Conservation (phyloP, 1,140 invertebrate genomes). For the Yoshiicerus persimilis region DNA sequence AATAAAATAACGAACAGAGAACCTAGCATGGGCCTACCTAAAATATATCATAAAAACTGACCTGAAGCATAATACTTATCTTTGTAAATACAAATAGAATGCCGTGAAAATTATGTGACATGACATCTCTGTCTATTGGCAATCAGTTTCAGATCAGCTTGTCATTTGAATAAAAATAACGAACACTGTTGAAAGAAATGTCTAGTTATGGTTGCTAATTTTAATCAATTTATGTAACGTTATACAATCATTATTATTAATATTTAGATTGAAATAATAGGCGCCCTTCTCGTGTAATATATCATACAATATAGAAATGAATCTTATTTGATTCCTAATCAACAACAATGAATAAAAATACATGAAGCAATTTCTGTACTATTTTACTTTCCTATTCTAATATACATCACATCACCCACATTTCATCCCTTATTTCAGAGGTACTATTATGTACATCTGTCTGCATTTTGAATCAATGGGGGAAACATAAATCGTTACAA, state of each 20-base stretch:
- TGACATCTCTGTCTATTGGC: neutral
- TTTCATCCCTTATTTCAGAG: neutral
- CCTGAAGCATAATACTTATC: slow-evolving; percentile 7
- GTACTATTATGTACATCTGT: neutral
- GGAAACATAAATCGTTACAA: too few species aligned
- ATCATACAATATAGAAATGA: neutral
- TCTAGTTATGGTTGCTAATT: neutral
- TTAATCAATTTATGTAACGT: neutral
- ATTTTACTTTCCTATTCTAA: neutral
- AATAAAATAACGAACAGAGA: neutral
- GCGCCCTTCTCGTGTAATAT: neutral
- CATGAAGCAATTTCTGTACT: neutral
- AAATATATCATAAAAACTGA: neutral
- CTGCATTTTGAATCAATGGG: too few species aligned
- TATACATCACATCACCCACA: neutral
- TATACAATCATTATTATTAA: neutral
- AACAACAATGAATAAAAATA: neutral
- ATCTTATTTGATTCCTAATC: neutral
- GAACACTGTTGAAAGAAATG: neutral
- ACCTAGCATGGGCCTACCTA: neutral
- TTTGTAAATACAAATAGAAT: neutral
- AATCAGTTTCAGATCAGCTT: neutral
- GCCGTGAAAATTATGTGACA: neutral
- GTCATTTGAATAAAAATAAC: neutral
- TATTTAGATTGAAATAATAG: neutral